A percentile compares a stretch with the other conserved stretches of the same genome.
Conservation (phyloP, 1,140 invertebrate genomes). For the Eciton burchellii region DNA sequence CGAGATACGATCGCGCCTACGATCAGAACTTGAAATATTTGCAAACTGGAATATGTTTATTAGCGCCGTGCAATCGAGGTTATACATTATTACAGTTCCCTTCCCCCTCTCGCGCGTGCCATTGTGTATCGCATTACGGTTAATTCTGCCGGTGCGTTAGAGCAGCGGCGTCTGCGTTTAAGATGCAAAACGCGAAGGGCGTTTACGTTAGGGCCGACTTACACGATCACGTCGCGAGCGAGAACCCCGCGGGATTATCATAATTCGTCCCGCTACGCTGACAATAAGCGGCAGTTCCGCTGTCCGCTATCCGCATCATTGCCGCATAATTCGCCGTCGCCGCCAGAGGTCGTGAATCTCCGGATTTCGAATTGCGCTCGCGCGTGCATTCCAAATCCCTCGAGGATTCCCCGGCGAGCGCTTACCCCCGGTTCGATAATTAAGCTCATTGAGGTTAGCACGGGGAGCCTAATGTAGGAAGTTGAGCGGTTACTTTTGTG, state of each 20-base stretch:
- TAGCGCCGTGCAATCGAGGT: background rate
- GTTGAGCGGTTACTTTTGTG: too few species aligned
- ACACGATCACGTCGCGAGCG: background rate
- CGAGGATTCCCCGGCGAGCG: background rate
- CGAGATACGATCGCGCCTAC: too few species aligned
- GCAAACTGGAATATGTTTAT: background rate
- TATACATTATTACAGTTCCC: slow-evolving; percentile 43
- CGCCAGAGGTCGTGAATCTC: background rate
- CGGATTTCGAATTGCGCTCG: background rate
- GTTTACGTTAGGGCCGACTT: slow-evolving; percentile 23
- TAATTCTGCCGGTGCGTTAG: slow-evolving; percentile 10
- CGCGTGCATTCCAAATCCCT: background rate
- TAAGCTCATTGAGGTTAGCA: too few species aligned
- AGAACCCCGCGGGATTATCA: slow-evolving; percentile 17
- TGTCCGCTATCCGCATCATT: slow-evolving; percentile 21
- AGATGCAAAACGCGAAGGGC: slow-evolving; percentile 2
- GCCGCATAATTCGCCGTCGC: slow-evolving; percentile 7
- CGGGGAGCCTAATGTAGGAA: too few species aligned
- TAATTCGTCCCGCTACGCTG: slow-evolving; percentile 1
- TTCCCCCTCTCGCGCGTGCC: too few species aligned
- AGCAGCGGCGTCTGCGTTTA: background rate
- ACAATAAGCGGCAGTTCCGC: slow-evolving; percentile 10
- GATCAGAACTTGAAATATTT: background rate
- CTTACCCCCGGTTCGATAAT: too few species aligned
- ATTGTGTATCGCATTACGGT: slow-evolving; percentile 2